Base-by-base conservation (phyloP, 1,140 invertebrate genomes). In the Choristoneura fumiferana region DNA sequence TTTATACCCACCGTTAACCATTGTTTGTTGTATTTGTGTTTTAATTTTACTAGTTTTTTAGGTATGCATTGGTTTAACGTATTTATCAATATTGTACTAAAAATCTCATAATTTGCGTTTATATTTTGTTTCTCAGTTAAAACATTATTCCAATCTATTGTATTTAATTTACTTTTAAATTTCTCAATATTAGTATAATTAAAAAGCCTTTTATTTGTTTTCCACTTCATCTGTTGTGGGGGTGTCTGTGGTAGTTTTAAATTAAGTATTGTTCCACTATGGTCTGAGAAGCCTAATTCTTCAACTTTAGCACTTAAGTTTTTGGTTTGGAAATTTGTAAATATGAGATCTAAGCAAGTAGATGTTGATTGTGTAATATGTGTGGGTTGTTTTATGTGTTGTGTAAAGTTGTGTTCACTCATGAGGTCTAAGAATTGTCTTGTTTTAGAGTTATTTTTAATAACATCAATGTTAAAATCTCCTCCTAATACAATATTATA, bases 221-320 rank as follows among this genome's bases (percentile, higher is more conserved):
- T 37, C 9, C 5, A 13, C 10, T 14, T 22, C 10, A 12, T 14
- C 36, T 13, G 1, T n/a, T n/a, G n/a, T n/a, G n/a, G n/a, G 5
- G 12, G 1, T 54, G 5, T 36, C 17, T 4, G 22, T n/a, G n/a
- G n/a, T n/a, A n/a, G n/a, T 36, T 18, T 5, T 36, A 54, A 1
- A 8, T 29, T 13, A 1, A 54, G n/a, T 13, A 36, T 13, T 12
- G 36, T 8, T 4, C 33, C 22, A 1, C 15, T 35, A 36, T 54
- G 53, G 13, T 54, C 53, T 1, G 53, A 54, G 2, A 54, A 13
- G 3, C 53, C 53, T 13, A 54, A 37, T 9, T 54, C 53, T 36
- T 3, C 10, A 29, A 37, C 14, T 8, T 10, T 14, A 4, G 36
- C 34, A 33, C 8, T 15, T 14, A 13, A 1, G n/a, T n/a, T n/a